phyloP scores from a whole-genome alignment of 2,797 vertebrate species.

The Manis pentadactyla region DNA sequence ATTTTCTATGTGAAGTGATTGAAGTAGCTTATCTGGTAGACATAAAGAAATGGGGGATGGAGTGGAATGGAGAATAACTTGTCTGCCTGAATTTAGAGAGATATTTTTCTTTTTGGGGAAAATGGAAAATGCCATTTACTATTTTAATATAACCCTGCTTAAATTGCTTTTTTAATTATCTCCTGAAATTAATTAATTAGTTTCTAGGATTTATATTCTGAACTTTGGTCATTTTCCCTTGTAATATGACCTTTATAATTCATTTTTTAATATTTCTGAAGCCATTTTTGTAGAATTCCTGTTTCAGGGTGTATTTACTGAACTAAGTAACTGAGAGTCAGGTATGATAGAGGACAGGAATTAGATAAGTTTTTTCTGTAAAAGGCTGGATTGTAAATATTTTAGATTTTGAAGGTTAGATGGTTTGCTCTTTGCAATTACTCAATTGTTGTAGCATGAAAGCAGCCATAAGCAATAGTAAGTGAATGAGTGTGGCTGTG shows the following conservation, averaged over 20 bases:
- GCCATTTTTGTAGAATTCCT: slow-evolving; percentile 22
- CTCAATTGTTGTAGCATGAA: background rate
- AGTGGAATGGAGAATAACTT: slow-evolving; percentile 33
- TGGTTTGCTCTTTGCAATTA: background rate
- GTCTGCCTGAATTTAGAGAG: background rate
- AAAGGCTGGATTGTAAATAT: slow-evolving; percentile 21
- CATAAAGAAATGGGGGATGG: background rate
- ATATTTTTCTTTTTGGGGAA: slow-evolving; percentile 39
- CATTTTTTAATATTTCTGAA: background rate
- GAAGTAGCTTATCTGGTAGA: background rate
- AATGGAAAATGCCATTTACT: slow-evolving; percentile 38
- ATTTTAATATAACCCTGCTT: slow-evolving; percentile 20
- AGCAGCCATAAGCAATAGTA: background rate
- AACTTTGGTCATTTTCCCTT: slow-evolving; percentile 33
- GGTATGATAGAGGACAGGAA: background rate
- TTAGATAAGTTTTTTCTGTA: slow-evolving; percentile 35
- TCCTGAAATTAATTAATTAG: slow-evolving; percentile 19
- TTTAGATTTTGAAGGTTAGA: slow-evolving; percentile 18
- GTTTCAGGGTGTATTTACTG: background rate
- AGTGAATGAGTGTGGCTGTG: background rate
- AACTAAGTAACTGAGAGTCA: slow-evolving; percentile 20
- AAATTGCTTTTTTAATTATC: slow-evolving; percentile 31
- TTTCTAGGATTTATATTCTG: slow-evolving; percentile 46
- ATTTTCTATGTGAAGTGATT: slow-evolving; percentile 26
- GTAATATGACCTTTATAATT: slow-evolving; percentile 31